phyloP scores from a whole-genome alignment of 2,113 vertebrate species.

The Plecturocebus donacophilus region DNA sequence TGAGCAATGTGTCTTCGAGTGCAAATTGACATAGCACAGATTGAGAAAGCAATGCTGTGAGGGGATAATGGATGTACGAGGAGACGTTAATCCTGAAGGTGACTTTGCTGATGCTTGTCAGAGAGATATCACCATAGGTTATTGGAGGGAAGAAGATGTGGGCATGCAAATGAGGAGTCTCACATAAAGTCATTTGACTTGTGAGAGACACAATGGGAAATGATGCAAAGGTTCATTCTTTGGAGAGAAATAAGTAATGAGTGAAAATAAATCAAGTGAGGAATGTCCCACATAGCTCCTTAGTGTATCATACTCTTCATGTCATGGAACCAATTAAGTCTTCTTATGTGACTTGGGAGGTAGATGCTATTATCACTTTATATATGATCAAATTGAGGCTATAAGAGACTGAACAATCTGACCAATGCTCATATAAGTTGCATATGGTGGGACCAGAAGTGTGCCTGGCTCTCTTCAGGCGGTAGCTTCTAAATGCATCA shows the following conservation, averaged over 20 bases:
- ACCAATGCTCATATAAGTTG: not conserved
- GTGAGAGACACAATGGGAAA: not conserved
- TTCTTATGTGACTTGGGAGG: not conserved
- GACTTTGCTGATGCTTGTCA: not conserved
- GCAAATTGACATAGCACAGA: constrained; percentile 49
- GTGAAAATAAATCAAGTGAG: not conserved
- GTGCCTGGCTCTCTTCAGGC: not conserved
- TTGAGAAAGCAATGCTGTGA: not conserved
- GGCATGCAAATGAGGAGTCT: not conserved
- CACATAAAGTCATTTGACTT: not conserved
- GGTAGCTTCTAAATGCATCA: not conserved
- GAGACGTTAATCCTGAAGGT: not conserved
- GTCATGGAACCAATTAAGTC: not conserved
- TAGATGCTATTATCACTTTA: not conserved
- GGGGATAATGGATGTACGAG: not conserved
- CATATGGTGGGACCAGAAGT: not conserved
- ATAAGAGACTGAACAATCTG: not conserved
- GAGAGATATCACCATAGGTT: not conserved
- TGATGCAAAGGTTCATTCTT: not conserved
- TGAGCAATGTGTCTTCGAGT: not conserved
- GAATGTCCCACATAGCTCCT: not conserved
- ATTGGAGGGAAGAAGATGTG: not conserved
- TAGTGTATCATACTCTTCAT: not conserved
- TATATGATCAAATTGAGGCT: not conserved
- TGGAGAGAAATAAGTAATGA: not conserved